Conservation (phyloP, 2,113 vertebrate genomes). For the Orycteropus afer region DNA sequence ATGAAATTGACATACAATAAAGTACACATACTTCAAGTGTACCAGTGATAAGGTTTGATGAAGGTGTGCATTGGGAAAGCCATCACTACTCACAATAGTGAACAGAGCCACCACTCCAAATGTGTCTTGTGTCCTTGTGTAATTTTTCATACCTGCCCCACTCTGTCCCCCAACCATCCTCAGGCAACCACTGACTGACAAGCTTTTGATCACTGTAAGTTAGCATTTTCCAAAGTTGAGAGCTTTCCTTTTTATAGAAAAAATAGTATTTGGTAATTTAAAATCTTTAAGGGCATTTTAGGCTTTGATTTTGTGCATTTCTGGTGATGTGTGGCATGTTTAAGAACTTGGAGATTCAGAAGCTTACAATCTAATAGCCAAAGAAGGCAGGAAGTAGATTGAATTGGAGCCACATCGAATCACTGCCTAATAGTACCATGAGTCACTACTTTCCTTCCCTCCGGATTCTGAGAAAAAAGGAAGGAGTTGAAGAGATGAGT, state of each 20-base stretch:
- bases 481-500: constrained; percentile 68
- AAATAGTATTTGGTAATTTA: constrained; percentile 26
- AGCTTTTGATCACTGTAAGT: constrained; percentile 7
- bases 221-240: constrained; percentile 49
- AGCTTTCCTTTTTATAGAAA: not conserved
- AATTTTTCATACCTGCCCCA: not conserved
- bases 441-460: constrained; percentile 50
- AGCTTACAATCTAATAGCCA: not conserved
- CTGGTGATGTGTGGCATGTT: not conserved
- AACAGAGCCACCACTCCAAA: not conserved
- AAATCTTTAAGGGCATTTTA: constrained; percentile 38
- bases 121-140: not conserved
- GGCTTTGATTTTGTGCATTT: not conserved
- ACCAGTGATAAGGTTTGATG: not conserved
- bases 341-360: constrained; percentile 36
- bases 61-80: not conserved
- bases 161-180: not conserved
- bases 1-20: not conserved
- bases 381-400: constrained; percentile 21
- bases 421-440: constrained; percentile 41
- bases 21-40: not conserved
- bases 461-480: constrained; percentile 66
- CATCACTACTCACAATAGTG: not conserved
- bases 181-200: not conserved
- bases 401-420: constrained; percentile 13